Percentiles rank a stretch among this genome's conserved stretches.
These are phyloP conservation scores for Agrilus biguttatus DNA, from an alignment of 2,888 invertebrate species.

Conservation along the genomic window DNA sequence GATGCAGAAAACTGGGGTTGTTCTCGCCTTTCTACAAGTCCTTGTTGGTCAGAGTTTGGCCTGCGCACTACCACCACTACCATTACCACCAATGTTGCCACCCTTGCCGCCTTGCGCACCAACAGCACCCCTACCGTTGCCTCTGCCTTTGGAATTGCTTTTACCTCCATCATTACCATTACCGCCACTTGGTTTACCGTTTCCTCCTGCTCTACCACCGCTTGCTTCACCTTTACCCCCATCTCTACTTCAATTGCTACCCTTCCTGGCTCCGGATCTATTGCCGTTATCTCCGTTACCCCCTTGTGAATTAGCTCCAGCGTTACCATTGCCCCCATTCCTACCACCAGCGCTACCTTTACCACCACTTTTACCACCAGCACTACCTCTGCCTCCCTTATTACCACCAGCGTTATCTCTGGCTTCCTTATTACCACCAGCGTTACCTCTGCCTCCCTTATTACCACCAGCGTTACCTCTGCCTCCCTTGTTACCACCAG, in stretches of 20 bases:
- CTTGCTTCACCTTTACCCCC: background rate
- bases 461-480: background rate
- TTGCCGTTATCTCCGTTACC: no score
- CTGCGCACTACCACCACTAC: no score
- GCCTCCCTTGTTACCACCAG: no score
- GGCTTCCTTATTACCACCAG: no score
- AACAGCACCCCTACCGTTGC: background rate
- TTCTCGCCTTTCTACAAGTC: no score
- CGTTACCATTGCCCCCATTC: background rate
- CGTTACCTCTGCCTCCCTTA: background rate
- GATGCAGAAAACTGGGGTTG: no score
- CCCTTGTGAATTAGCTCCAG: background rate
- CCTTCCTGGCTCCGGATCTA: background rate
- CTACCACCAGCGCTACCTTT: background rate
- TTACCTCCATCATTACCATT: background rate
- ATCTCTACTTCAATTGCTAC: background rate
- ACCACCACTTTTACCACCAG: no score
- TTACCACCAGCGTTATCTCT: background rate
- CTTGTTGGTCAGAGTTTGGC: no score
- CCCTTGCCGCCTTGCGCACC: no score
- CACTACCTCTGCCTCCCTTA: background rate
- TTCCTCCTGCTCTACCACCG: background rate
- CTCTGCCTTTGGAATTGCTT: no score
- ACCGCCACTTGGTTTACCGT: background rate
- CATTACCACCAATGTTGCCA: background rate